Base-by-base conservation (phyloP, 2,113 vertebrate genomes). In the Junco hyemalis region DNA sequence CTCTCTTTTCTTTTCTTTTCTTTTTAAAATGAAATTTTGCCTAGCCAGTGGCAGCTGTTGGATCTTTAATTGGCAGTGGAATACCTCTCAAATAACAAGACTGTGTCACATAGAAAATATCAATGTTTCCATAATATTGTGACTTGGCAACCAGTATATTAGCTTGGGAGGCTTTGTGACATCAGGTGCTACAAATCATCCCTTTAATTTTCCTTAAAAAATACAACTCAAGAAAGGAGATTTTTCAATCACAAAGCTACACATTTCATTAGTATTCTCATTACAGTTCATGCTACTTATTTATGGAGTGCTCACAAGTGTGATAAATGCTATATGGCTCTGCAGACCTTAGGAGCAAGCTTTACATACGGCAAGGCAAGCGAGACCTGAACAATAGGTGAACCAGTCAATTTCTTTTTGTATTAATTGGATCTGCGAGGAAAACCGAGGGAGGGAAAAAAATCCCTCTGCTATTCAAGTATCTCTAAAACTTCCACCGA, bases 181-280 rank as follows among this genome's bases (percentile, higher is more conserved):
- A 92, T 64, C 77, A 86, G 80, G 72, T 92, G 77, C 72, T 88
- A 81, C 72, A 81, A 94, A 81, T 86, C 44, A 71, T 81, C 48
- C 26, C 73, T 92, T 81, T 83, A 81, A 92, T 92, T 91, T 90
- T 81, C 80, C 53, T 84, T 88, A 19, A 86, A 86, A 92, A 60
- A 74, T 57, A n/a, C 48, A 81, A 17, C 65, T 76, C 44, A 60
- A 81, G 74, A 86, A 12, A 40, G 35, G 35, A 95, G 54, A 78
- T 35, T 92, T 96, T 96, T 96, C 80, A 76, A 83, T 81, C 88
- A 81, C 51, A 93, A 90, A 88, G 20, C 80, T 81, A 70, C n/a
- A 71, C 36, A 33, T 95, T 95, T 95, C 61, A 89, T 93, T 95
- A 95, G 44, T 77, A 70, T 86, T 95, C 90, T 86, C 90, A 94